Evolutionary conservation across 2,888 invertebrate species (phyloP).

Genomic region (Onthophagus sagittarius): DNA sequence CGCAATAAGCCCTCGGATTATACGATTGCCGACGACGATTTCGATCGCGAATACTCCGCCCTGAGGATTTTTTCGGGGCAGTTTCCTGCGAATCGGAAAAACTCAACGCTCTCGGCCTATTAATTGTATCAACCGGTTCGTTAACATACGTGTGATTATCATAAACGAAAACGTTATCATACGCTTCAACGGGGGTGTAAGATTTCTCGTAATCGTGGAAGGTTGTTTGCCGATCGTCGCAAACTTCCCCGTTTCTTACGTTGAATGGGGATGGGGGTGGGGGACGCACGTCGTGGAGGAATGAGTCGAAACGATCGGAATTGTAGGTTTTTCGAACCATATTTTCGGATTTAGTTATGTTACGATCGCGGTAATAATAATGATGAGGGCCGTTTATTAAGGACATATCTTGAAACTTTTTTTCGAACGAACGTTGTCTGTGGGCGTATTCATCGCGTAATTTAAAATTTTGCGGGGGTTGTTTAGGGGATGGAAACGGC

Average conservation of each 20-base stretch:
- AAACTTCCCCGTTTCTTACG: constrained; percentile 27
- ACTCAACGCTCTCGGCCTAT: constrained; percentile 51
- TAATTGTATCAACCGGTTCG: not conserved
- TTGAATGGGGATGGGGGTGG: constrained; percentile 33
- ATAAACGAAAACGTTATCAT: constrained; percentile 35
- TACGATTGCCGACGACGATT: constrained; percentile 55
- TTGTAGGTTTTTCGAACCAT: constrained; percentile 46
- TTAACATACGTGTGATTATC: constrained; percentile 30
- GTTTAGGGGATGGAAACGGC: constrained; percentile 47
- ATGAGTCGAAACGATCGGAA: constrained; percentile 30
- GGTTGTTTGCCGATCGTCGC: constrained; percentile 26
- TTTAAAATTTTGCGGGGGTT: constrained; percentile 28
- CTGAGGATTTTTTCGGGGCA: constrained; percentile 34
- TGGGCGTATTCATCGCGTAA: constrained; percentile 28
- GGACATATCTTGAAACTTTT: constrained; percentile 22
- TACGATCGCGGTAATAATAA: constrained; percentile 40
- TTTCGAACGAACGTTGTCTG: constrained; percentile 19
- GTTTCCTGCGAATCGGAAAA: constrained; percentile 49
- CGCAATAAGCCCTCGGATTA: constrained; percentile 54
- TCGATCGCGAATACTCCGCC: constrained; percentile 54
- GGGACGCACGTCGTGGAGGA: constrained; percentile 33
- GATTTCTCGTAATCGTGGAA: constrained; percentile 26
- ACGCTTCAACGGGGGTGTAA: constrained; percentile 32
- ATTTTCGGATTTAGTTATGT: constrained; percentile 47
- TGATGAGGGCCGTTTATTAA: constrained; percentile 14